Conservation (phyloP, 2,888 invertebrate species). For the Ryuthela nishihirai region DNA sequence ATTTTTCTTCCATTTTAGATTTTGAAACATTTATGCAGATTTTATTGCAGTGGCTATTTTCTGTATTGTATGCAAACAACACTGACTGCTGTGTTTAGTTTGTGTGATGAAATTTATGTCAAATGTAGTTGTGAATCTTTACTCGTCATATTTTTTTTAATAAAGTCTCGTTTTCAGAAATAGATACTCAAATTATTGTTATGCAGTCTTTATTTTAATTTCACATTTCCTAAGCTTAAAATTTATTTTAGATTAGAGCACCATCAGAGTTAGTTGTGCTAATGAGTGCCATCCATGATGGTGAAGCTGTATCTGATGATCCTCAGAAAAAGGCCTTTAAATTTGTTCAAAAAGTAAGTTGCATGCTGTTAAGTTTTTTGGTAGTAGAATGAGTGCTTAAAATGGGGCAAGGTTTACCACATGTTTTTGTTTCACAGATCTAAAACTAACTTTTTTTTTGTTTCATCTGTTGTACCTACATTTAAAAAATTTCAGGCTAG, state of each 20-base stretch:
- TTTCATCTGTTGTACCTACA: too few relatives aligned
- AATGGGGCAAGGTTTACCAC: too few relatives aligned
- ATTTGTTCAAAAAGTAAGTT: slow-evolving; percentile 57
- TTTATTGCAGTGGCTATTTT: too few relatives aligned
- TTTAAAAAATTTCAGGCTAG: too few relatives aligned
- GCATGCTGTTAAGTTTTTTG: slow-evolving; percentile 55
- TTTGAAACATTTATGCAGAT: too few relatives aligned
- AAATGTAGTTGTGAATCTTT: not conserved
- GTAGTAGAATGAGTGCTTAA: too few relatives aligned
- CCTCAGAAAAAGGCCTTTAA: slow-evolving; percentile 55
- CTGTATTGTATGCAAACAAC: too few relatives aligned
- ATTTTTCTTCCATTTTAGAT: too few relatives aligned
- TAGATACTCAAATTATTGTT: not conserved
- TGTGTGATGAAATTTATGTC: not conserved
- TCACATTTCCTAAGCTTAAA: slow-evolving; percentile 1
- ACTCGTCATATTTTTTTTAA: not conserved
- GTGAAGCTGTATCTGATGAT: slow-evolving; percentile 50
- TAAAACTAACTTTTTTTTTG: too few relatives aligned
- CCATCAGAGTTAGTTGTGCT: slow-evolving; percentile 71
- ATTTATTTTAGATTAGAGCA: slow-evolving; percentile 61
- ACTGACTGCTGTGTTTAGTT: too few relatives aligned
- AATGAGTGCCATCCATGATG: slow-evolving; percentile 76
- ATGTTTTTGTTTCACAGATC: too few relatives aligned
- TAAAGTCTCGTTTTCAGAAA: not conserved
- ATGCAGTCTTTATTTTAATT: not conserved